Evolutionary conservation across 2,113 vertebrate species (phyloP).

Genomic region (Solenodon paradoxus): DNA sequence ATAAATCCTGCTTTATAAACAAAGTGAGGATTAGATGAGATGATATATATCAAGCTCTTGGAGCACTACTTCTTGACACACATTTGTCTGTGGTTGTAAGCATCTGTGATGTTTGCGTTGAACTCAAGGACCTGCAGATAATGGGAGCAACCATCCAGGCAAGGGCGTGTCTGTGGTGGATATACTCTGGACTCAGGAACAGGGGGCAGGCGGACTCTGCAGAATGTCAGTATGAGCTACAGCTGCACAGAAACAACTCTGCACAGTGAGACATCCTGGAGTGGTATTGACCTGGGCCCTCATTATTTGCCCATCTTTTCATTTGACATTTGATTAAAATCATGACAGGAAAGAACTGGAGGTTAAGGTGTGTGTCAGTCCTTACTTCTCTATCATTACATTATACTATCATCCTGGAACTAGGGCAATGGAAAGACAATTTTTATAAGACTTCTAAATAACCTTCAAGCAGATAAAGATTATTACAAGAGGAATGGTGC

Average conservation of each 20-base stretch:
- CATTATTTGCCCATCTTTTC: slow-evolving; percentile 62
- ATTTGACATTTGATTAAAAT: slow-evolving; percentile 58
- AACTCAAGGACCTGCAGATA: background rate
- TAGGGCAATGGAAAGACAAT: slow-evolving; percentile 57
- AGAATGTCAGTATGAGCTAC: slow-evolving; percentile 46
- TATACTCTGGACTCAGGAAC: background rate
- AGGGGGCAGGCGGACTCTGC: background rate
- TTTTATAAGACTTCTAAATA: slow-evolving; percentile 68
- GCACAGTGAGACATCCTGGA: background rate
- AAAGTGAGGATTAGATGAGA: background rate
- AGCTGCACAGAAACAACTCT: background rate
- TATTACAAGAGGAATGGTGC: slow-evolving; percentile 3
- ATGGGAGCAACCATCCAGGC: background rate
- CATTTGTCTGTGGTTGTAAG: background rate
- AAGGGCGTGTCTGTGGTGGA: background rate
- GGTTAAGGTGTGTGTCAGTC: slow-evolving; percentile 46
- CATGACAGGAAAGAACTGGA: slow-evolving; percentile 37
- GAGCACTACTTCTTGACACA: too few species aligned
- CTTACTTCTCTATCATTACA: slow-evolving; percentile 44
- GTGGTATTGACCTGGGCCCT: slow-evolving; percentile 27
- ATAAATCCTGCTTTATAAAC: background rate
- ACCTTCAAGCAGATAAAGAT: slow-evolving; percentile 53
- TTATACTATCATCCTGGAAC: slow-evolving; percentile 52
- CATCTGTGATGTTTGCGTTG: background rate
- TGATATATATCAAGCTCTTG: too few species aligned